phyloP scores from a whole-genome alignment of 2,113 vertebrate species.

The Eptesicus fuscus region DNA sequence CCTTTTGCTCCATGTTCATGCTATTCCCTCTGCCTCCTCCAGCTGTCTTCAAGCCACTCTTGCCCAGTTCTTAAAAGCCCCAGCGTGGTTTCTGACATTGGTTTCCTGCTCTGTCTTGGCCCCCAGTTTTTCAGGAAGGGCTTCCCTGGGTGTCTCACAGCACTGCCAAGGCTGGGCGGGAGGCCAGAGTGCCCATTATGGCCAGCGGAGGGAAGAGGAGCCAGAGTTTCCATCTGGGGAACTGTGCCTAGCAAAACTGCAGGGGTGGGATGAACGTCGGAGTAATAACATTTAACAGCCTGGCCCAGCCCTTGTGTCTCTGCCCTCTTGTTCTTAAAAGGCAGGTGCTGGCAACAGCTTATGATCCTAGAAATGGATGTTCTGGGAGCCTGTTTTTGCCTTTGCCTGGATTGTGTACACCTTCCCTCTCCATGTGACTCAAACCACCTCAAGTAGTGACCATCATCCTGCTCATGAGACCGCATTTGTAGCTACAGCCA shows the following conservation, averaged over 20 bases:
- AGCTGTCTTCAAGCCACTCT: not conserved
- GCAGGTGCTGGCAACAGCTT: not conserved
- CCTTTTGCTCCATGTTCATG: not conserved
- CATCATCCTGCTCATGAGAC: not conserved
- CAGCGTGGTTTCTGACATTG: not conserved
- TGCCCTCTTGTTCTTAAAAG: not conserved
- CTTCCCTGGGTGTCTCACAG: conserved; percentile 19
- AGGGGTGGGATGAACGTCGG: not conserved
- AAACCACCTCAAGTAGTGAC: not conserved
- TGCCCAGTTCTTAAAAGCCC: conserved; percentile 37
- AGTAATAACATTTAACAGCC: not conserved
- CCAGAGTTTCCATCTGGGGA: not conserved
- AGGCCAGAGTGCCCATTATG: conserved; percentile 22
- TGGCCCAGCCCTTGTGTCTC: not conserved
- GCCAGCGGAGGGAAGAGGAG: not conserved
- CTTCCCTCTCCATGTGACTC: not conserved
- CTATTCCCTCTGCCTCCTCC: not conserved
- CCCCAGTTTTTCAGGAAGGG: conserved; percentile 47
- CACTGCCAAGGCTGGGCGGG: conserved; percentile 52
- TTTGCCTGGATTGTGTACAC: not conserved
- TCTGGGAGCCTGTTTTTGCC: not conserved
- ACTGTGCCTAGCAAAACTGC: not conserved
- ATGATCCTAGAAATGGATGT: not conserved
- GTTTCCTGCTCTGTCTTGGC: conserved; percentile 30
- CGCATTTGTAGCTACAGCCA: not conserved